A percentile compares a stretch with the other conserved stretches of the same genome.
phyloP scores from a whole-genome alignment of 1,140 invertebrate species.

The Eciton burchellii region DNA sequence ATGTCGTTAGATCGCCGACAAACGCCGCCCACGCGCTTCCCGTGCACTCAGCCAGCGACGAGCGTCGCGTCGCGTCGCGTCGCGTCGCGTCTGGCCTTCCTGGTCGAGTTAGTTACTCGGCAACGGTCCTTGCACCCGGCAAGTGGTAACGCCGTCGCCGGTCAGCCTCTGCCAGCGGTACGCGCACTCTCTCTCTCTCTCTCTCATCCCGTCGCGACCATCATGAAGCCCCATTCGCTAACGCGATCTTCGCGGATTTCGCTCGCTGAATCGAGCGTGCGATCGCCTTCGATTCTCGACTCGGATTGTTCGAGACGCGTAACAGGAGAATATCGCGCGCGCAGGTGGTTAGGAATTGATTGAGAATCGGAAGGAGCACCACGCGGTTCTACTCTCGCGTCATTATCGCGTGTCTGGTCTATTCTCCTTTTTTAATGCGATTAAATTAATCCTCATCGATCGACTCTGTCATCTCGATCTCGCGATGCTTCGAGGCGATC shows the following conservation, averaged over 20 bases:
- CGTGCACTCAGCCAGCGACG: background rate
- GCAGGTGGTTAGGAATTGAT: too few relatives aligned
- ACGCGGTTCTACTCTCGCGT: too few relatives aligned
- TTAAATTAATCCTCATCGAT: too few relatives aligned
- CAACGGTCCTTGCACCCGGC: constrained; percentile 46
- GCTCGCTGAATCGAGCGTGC: background rate
- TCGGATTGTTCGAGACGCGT: too few relatives aligned
- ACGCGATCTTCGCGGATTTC: background rate
- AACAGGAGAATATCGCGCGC: too few relatives aligned
- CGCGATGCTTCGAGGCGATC: too few relatives aligned
- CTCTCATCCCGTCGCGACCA: background rate
- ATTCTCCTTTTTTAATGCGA: too few relatives aligned
- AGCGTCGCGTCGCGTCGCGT: constrained; percentile 35
- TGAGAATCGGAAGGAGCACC: too few relatives aligned
- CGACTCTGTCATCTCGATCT: too few relatives aligned
- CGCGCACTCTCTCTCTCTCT: background rate
- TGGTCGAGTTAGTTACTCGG: constrained; percentile 20
- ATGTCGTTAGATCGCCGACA: constrained; percentile 64
- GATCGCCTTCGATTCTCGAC: background rate
- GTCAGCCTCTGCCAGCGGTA: background rate
- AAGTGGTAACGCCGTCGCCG: constrained; percentile 17
- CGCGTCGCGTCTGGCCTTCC: constrained; percentile 46
- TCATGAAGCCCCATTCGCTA: background rate
- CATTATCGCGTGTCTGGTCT: too few relatives aligned
- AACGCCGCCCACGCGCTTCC: constrained; percentile 45